phyloP scores from a whole-genome alignment of 2,797 vertebrate genomes.

The Malurus splendens region DNA sequence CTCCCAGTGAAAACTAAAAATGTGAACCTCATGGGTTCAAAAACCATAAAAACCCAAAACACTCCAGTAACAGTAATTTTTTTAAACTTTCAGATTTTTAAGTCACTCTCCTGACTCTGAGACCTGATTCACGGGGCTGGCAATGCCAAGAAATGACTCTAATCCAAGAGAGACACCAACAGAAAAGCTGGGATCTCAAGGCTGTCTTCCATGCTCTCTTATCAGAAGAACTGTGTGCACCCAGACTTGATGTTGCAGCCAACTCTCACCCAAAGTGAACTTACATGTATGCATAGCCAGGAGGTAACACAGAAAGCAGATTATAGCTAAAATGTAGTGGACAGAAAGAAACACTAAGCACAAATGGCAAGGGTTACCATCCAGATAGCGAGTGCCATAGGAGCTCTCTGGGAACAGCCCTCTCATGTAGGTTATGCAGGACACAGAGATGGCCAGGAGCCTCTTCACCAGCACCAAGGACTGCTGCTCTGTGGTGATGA shows the following conservation, averaged over 20 bases:
- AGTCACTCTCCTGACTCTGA: neutral
- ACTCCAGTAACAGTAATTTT: neutral
- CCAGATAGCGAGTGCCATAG: slow-evolving; percentile 83
- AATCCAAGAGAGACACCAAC: neutral
- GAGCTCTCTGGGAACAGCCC: slow-evolving; percentile 91
- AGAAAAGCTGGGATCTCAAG: neutral
- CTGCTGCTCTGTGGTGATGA: slow-evolving; percentile 77
- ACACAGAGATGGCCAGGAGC: slow-evolving; percentile 85
- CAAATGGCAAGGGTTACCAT: slow-evolving; percentile 71
- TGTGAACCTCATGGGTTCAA: neutral
- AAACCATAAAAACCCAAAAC: neutral
- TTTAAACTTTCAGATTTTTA: neutral
- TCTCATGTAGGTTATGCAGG: slow-evolving; percentile 89
- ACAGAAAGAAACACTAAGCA: neutral
- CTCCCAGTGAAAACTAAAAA: neutral
- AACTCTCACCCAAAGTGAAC: neutral
- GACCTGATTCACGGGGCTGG: neutral
- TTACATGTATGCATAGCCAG: neutral
- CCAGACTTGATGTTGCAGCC: neutral
- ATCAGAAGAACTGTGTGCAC: neutral
- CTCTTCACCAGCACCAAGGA: slow-evolving; percentile 85
- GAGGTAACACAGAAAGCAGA: neutral
- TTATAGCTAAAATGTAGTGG: rapidly evolving
- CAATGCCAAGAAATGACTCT: neutral
- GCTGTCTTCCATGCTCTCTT: neutral